Conservation (phyloP, 1,140 invertebrate species). For the Pseudobourletiella spinata region DNA sequence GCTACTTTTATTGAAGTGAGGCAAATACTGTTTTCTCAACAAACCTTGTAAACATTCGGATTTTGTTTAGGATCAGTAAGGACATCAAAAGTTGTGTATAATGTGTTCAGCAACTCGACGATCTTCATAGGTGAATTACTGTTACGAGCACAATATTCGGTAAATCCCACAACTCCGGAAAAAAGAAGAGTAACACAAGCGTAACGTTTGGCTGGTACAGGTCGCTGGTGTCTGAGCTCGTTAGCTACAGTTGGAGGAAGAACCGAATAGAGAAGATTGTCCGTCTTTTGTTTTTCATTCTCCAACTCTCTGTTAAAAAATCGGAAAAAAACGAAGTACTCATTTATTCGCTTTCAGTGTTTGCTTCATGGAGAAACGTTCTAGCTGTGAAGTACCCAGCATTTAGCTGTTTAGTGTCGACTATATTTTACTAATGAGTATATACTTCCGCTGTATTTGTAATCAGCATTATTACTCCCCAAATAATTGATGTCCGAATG, state of each 20-base stretch:
- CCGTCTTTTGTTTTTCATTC: constrained; percentile 92
- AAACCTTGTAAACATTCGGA: constrained; percentile 92
- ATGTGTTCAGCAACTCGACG: constrained; percentile 78
- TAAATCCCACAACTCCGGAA: constrained; percentile 88
- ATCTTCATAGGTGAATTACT: constrained; percentile 84
- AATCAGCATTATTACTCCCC: too few species aligned
- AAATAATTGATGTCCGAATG: too few species aligned
- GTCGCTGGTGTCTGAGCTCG: constrained; percentile 78
- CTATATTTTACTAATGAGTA: too few species aligned
- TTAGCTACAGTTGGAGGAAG: constrained; percentile 86
- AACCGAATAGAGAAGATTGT: constrained; percentile 85
- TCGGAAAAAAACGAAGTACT: neutral
- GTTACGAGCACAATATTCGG: constrained; percentile 72
- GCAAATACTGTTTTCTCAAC: too few species aligned
- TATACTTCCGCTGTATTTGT: too few species aligned
- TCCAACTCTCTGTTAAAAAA: constrained; percentile 63
- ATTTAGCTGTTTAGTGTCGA: too few species aligned
- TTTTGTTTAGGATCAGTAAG: constrained; percentile 84
- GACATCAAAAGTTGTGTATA: constrained; percentile 84
- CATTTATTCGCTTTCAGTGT: too few species aligned
- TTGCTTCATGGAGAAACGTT: neutral
- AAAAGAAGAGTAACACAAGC: constrained; percentile 85
- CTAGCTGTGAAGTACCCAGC: too few species aligned
- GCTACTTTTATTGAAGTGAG: too few species aligned
- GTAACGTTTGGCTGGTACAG: constrained; percentile 75